Conservation (phyloP, 2,113 vertebrate species). For the Plecotus auritus region DNA sequence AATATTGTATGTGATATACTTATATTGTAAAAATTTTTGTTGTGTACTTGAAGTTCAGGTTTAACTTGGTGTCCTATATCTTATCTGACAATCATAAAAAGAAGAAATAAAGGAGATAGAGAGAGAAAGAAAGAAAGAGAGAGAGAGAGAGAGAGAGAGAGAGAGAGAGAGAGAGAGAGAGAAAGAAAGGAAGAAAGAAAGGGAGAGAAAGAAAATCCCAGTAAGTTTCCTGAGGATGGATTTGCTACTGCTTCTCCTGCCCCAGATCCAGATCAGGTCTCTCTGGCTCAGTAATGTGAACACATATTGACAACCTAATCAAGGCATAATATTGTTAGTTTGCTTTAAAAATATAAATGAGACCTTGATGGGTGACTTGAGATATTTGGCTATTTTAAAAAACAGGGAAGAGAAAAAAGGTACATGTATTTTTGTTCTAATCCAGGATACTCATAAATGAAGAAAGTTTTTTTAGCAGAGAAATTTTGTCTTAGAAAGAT, state of each 20-base stretch:
- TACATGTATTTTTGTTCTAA: background rate
- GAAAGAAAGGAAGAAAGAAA: accelerated
- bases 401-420: background rate
- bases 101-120: background rate
- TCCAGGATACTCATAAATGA: background rate
- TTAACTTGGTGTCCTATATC: background rate
- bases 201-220: background rate
- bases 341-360: slow-evolving; percentile 15
- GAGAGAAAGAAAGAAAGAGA: too few species aligned
- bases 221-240: background rate
- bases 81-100: background rate
- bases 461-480: background rate
- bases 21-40: background rate
- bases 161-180: accelerated
- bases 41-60: background rate
- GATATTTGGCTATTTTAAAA: background rate
- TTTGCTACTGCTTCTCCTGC: background rate
- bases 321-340: background rate
- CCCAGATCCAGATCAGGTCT: background rate
- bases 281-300: background rate
- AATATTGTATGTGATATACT: background rate
- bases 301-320: background rate
- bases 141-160: too few species aligned
- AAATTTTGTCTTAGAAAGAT: background rate
- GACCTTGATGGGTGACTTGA: background rate